A percentile compares a stretch with the other conserved stretches of the same genome.
phyloP scores from a whole-genome alignment of 2,888 invertebrate genomes.

The Steromphala cineraria region DNA sequence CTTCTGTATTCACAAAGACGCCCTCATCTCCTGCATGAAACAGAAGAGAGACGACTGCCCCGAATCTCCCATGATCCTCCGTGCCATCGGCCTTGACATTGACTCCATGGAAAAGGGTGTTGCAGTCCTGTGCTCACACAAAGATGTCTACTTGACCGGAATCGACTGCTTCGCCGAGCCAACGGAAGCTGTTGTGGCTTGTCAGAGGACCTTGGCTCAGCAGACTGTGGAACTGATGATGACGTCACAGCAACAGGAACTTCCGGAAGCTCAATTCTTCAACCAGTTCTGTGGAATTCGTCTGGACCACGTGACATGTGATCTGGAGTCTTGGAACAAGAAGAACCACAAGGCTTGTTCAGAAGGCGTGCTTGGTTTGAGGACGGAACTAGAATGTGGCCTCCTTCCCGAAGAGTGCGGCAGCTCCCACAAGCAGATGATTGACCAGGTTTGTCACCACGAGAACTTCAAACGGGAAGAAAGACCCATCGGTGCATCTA shows the following conservation, averaged over 20 bases:
- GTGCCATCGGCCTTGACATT: slow-evolving; percentile 35
- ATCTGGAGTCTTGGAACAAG: slow-evolving; percentile 34
- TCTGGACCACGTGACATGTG: slow-evolving; percentile 33
- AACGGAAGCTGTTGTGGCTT: not conserved
- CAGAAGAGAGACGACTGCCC: slow-evolving; percentile 33
- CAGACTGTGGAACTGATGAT: slow-evolving; percentile 31
- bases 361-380: slow-evolving; percentile 33
- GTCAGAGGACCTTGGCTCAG: slow-evolving; percentile 32
- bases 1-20: slow-evolving; percentile 38
- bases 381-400: slow-evolving; percentile 43
- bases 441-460: slow-evolving; percentile 5
- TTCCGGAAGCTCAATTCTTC: slow-evolving; percentile 4
- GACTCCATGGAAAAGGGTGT: slow-evolving; percentile 37
- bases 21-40: slow-evolving; percentile 36
- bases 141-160: slow-evolving; percentile 27
- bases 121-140: slow-evolving; percentile 34
- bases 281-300: slow-evolving; percentile 21
- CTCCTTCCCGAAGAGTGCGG: slow-evolving; percentile 36
- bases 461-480: not conserved
- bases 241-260: slow-evolving; percentile 10
- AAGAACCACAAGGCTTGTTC: slow-evolving; percentile 39
- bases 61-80: slow-evolving; percentile 33
- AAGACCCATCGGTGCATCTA: not conserved
- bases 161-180: slow-evolving; percentile 20
- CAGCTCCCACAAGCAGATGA: not conserved